Conservation (phyloP, 1,140 invertebrate species). For the Calephelis nemesis region DNA sequence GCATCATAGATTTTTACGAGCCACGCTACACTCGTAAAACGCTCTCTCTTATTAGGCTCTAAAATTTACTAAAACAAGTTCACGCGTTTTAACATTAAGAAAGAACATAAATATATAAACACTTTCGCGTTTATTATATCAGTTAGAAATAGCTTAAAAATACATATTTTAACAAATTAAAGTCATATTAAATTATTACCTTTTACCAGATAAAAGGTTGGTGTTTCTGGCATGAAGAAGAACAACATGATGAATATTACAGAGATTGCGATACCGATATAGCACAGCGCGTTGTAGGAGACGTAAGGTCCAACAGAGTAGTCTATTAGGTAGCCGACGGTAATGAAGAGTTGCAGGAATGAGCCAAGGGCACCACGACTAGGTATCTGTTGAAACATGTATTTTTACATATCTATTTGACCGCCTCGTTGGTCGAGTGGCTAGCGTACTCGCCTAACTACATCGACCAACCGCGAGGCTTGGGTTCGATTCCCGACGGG, state of each 20-base stretch:
- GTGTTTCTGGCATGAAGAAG: constrained; percentile 91
- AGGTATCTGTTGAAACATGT: constrained; percentile 70
- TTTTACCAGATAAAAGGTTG: constrained; percentile 84
- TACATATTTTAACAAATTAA: not conserved
- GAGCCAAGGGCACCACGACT: constrained; percentile 89
- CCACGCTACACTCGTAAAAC: too few species aligned
- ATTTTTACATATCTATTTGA: too few species aligned
- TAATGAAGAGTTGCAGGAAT: constrained; percentile 88
- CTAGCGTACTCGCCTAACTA: too few species aligned
- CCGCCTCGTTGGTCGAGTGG: too few species aligned
- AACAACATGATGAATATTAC: constrained; percentile 82
- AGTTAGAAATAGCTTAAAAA: not conserved
- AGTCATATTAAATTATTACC: constrained; percentile 39
- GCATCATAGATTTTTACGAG: too few species aligned
- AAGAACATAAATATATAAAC: too few species aligned
- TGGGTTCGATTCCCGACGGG: too few species aligned
- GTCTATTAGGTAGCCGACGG: constrained; percentile 87
- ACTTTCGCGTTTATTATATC: too few species aligned
- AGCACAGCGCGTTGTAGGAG: constrained; percentile 83
- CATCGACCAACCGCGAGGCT: too few species aligned
- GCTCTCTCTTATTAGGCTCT: too few species aligned
- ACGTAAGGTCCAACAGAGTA: constrained; percentile 88
- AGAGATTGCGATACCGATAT: constrained; percentile 82
- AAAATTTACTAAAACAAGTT: too few species aligned
- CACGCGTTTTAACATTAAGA: not conserved